Evolutionary conservation across 2,797 vertebrate species (phyloP).

Genomic region (Acanthiza pusilla): DNA sequence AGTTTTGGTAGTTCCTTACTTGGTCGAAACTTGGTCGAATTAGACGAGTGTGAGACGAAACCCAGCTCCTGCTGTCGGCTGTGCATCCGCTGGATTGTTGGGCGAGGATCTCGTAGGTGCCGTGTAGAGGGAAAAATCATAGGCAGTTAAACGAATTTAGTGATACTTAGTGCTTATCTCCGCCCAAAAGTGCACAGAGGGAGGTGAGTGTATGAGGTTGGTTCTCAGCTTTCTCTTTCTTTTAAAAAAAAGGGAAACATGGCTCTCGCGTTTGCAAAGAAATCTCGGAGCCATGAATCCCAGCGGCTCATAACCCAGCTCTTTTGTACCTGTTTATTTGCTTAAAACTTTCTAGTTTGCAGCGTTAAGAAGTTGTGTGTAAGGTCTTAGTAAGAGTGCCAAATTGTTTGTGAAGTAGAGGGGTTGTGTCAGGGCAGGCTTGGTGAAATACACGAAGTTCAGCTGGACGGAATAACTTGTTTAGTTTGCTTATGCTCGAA

Average conservation of each 20-base stretch:
- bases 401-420: neutral
- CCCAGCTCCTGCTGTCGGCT: neutral
- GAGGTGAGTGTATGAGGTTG: neutral
- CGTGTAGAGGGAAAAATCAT: neutral
- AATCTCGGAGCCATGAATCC: neutral
- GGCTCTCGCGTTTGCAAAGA: neutral
- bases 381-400: no score
- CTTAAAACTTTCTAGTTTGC: neutral
- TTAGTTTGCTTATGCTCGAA: neutral
- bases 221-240: neutral
- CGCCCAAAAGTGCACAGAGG: rapidly evolving
- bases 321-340: neutral
- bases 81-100: rapidly evolving
- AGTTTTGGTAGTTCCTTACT: neutral
- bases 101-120: neutral
- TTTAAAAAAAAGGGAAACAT: neutral
- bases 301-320: neutral
- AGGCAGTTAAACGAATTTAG: no score
- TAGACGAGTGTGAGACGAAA: neutral
- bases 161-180: neutral
- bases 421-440: neutral
- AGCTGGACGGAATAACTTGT: neutral
- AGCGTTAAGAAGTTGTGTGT: no score
- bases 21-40: neutral
- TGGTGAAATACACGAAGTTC: neutral